These are phyloP conservation scores for Trematomus loennbergii DNA, from an alignment of 2,113 vertebrate species.

Conservation along the genomic window DNA sequence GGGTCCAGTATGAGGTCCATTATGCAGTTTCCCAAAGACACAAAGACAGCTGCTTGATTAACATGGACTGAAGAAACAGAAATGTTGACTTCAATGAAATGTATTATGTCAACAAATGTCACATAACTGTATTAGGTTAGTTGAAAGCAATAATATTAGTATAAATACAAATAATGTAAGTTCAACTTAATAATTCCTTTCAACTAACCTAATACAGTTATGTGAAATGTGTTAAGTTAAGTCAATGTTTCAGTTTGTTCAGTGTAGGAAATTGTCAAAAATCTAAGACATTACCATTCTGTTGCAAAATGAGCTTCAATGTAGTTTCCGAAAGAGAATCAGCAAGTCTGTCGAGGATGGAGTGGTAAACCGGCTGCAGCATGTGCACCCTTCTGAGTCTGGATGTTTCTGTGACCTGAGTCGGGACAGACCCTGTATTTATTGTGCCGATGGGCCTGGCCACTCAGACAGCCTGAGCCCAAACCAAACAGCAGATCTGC, in stretches of 20 bases:
- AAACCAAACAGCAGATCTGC: constrained; percentile 71
- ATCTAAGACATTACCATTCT: constrained; percentile 52
- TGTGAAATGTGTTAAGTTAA: too few relatives aligned
- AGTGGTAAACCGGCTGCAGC: constrained; percentile 5
- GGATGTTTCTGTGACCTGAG: constrained; percentile 23
- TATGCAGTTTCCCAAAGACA: constrained; percentile 37
- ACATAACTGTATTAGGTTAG: too few relatives aligned
- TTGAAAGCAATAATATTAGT: too few relatives aligned
- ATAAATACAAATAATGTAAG: too few relatives aligned
- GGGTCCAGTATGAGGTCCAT: constrained; percentile 36
- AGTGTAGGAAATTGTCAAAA: neutral
- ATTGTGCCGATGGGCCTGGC: constrained; percentile 36
- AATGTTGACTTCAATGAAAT: neutral
- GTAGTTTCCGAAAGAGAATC: neutral
- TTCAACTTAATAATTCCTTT: too few relatives aligned
- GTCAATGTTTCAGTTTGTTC: too few relatives aligned
- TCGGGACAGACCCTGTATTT: constrained; percentile 64
- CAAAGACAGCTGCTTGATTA: constrained; percentile 36
- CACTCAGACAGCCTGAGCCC: constrained; percentile 54
- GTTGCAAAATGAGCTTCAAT: constrained; percentile 4
- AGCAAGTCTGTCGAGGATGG: neutral
- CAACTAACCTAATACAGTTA: too few relatives aligned
- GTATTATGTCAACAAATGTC: too few relatives aligned
- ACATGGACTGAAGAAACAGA: constrained; percentile 17
- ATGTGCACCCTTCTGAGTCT: constrained; percentile 13